Evolutionary conservation across 2,888 invertebrate genomes (phyloP).

Genomic region (Synergus gifuensis): DNA sequence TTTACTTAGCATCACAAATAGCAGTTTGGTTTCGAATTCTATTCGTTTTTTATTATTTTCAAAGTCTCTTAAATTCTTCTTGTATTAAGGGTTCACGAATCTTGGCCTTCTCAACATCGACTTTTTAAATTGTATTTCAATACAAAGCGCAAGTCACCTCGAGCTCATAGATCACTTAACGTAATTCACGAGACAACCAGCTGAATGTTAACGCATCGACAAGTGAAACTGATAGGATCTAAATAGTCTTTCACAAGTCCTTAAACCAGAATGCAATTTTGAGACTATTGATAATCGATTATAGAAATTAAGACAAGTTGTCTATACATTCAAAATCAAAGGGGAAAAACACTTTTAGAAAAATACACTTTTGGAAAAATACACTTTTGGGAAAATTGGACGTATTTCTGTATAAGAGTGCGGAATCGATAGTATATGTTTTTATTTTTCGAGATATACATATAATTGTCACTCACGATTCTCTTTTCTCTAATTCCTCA

Average conservation of each 20-base stretch:
- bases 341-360: neutral
- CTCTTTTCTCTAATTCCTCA: constrained; percentile 20
- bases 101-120: constrained; percentile 42
- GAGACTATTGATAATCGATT: neutral
- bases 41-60: neutral
- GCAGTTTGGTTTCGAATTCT: neutral
- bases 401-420: neutral
- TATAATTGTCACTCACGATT: constrained; percentile 19
- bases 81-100: neutral
- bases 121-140: constrained; percentile 40
- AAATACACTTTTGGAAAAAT: neutral
- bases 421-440: neutral
- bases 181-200: neutral
- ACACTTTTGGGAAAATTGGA: neutral
- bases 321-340: neutral
- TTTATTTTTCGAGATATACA: neutral
- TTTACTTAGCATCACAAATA: neutral
- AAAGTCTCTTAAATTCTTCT: neutral
- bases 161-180: constrained; percentile 46
- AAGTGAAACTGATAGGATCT: neutral
- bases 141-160: constrained; percentile 40
- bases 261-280: neutral
- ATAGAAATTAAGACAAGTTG: neutral
- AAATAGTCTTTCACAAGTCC: neutral
- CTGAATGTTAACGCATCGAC: neutral